phyloP scores from a whole-genome alignment of 2,113 vertebrate genomes.

The Cinclus cinclus region DNA sequence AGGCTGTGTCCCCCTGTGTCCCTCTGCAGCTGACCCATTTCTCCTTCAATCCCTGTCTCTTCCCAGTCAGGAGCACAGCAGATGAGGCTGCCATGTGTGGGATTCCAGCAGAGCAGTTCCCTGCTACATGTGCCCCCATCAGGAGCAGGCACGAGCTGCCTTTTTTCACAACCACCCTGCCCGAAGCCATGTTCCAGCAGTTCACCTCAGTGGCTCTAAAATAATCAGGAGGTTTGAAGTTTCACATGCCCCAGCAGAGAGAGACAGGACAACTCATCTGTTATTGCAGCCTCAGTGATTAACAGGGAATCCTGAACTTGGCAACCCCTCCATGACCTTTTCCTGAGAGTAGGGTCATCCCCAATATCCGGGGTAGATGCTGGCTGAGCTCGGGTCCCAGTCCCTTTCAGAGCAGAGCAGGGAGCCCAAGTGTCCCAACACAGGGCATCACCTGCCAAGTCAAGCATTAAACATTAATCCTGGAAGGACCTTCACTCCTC shows the following conservation, averaged over 20 bases:
- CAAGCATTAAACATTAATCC: slow-evolving; percentile 45
- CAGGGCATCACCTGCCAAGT: neutral
- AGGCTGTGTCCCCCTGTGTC: neutral
- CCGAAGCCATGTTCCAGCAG: neutral
- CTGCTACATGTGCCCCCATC: neutral
- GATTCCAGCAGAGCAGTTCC: neutral
- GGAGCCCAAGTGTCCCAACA: neutral
- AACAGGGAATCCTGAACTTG: slow-evolving; percentile 57
- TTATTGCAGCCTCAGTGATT: slow-evolving; percentile 49
- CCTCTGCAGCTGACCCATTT: neutral
- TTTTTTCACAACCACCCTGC: neutral
- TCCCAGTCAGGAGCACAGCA: neutral
- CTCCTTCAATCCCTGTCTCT: neutral
- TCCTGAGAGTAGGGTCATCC: slow-evolving; percentile 43
- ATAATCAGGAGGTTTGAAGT: slow-evolving; percentile 71
- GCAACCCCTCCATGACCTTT: slow-evolving; percentile 32
- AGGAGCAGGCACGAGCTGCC: neutral
- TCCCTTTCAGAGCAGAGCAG: neutral
- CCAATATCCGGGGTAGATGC: slow-evolving; percentile 68
- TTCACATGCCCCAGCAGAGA: slow-evolving; percentile 34
- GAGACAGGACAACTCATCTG: slow-evolving; percentile 38
- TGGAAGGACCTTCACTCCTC: neutral
- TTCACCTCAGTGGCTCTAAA: slow-evolving; percentile 43
- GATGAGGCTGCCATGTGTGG: neutral
- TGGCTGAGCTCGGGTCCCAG: neutral